phyloP scores from a whole-genome alignment of 2,888 invertebrate species.

The Aquatica leii region DNA sequence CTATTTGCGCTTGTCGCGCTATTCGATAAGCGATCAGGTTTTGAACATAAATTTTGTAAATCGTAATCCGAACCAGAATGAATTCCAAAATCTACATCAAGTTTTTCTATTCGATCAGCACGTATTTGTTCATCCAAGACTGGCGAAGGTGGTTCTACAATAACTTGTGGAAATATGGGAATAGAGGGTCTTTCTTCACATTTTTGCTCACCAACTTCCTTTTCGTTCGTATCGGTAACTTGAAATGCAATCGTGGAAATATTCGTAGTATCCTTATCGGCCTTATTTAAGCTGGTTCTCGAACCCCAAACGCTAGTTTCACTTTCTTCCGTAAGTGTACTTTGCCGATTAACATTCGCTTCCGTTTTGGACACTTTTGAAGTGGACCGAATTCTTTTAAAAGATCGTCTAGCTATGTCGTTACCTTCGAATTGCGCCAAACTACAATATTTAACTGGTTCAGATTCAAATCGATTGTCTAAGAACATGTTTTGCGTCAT shows the following conservation, averaged over 20 bases:
- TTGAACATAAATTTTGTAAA: constrained; percentile 52
- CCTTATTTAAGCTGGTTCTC: constrained; percentile 51
- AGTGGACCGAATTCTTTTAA: constrained; percentile 63
- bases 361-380: constrained; percentile 60
- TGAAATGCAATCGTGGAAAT: constrained; percentile 49
- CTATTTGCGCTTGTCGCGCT: constrained; percentile 58
- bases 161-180: constrained; percentile 66
- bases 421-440: constrained; percentile 85
- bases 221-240: constrained; percentile 34
- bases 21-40: constrained; percentile 54
- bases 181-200: constrained; percentile 30
- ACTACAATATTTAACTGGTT: constrained; percentile 76
- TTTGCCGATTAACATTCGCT: constrained; percentile 55
- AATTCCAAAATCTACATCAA: constrained; percentile 54
- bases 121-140: constrained; percentile 67
- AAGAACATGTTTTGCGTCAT: constrained; percentile 60
- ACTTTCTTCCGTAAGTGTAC: constrained; percentile 56
- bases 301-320: constrained; percentile 46
- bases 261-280: constrained; percentile 56
- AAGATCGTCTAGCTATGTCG: constrained; percentile 82
- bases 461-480: constrained; percentile 58
- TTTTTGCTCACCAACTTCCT: constrained; percentile 38
- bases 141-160: constrained; percentile 79
- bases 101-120: constrained; percentile 52
- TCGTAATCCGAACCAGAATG: constrained; percentile 54